Percentiles rank a stretch among this genome's conserved stretches.
Evolutionary conservation across 2,888 invertebrate species (phyloP).

Genomic region (Stratiomys singularior): DNA sequence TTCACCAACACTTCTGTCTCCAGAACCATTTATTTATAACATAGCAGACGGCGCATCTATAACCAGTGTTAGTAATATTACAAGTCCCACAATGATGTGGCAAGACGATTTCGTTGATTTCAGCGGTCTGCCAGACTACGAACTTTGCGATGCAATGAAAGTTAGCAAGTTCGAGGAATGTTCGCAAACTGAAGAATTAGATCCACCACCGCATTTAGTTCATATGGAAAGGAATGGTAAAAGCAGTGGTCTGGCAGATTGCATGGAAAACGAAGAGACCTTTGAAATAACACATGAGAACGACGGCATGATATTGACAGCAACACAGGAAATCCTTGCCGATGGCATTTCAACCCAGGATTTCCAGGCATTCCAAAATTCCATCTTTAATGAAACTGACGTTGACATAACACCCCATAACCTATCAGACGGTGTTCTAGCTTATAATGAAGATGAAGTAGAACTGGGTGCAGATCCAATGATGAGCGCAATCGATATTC

Average conservation of each 20-base stretch:
- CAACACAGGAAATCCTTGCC: conserved; percentile 33
- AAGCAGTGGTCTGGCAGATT: not conserved
- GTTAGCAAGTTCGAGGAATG: not conserved
- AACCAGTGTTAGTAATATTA: not conserved
- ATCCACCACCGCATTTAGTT: too few relatives aligned
- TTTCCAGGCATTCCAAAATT: not conserved
- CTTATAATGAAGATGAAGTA: not conserved
- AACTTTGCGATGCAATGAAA: not conserved
- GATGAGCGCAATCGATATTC: not conserved
- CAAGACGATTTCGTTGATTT: not conserved
- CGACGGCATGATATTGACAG: not conserved
- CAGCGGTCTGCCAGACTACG: not conserved
- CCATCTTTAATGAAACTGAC: not conserved
- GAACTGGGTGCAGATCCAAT: conserved; percentile 9
- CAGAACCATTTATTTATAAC: too few relatives aligned
- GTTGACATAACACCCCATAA: not conserved
- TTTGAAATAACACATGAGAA: not conserved
- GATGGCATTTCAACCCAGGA: conserved; percentile 13
- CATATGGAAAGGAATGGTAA: not conserved
- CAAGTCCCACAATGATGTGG: not conserved
- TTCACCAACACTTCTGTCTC: too few relatives aligned
- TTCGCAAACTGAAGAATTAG: not conserved
- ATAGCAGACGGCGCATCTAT: too few relatives aligned
- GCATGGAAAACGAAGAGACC: conserved; percentile 6
- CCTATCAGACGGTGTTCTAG: not conserved